Base-by-base conservation (phyloP, 2,113 vertebrate genomes). In the Lonchura striata region DNA sequence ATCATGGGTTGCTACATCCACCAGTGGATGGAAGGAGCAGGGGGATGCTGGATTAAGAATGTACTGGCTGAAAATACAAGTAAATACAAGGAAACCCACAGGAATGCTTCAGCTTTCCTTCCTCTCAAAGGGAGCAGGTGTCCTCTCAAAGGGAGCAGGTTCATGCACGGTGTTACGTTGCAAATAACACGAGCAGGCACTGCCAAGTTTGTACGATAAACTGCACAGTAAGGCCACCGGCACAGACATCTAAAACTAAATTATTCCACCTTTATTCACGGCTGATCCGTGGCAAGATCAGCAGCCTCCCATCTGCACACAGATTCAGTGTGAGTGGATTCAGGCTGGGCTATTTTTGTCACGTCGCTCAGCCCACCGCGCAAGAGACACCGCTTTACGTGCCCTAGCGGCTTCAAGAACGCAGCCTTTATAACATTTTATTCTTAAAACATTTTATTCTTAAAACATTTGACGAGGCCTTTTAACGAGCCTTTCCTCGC, bases 401-500 rank as follows among this genome's bases (percentile, higher is more conserved):
- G n/a, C 44, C 64, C 56, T n/a, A 35, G 7, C 27, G 25, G 35
- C 60, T 83, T 81, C 21, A 52, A n/a, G 37, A 68, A 68, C 86
- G 12, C 28, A 60, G 44, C 25, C n/a, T 88, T 41, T 7, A 35
- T 2, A 28, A 13, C 24, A 15, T 31, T 61, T 77, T 18, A 31
- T 12, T 6, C 25, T 5, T 4, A 35, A 74, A 50, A 81, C 2
- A 16, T 17, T 75, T 65, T 2, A 27, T 4, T 6, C 25, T 5
- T 4, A 35, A 74, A 50, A 81, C 2, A 16, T 17, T 75, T 65
- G 2, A 27, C 4, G 19, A 56, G 37, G 31, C 30, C 22, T 30
- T 37, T 42, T 33, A 5, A 4, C 5, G 1, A 12, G 3, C 44
- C n/a, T n/a, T n/a, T n/a, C n/a, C n/a, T n/a, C n/a, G n/a, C n/a